Evolutionary conservation across 2,113 vertebrate species (phyloP).

Genomic region (Neotoma lepida): DNA sequence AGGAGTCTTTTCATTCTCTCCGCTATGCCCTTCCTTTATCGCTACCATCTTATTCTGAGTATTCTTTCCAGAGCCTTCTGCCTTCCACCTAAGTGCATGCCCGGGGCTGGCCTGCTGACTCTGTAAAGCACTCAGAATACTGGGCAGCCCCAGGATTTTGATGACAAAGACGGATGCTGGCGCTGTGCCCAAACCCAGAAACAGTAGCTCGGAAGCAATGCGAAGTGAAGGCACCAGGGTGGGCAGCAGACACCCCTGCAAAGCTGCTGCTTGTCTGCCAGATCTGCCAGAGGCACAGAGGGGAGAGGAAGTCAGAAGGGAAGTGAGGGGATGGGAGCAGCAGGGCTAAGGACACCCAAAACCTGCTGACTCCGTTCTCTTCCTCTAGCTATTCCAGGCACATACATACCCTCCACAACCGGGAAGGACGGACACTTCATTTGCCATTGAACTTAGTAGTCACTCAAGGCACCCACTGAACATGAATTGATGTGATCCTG

Average conservation of each 20-base stretch:
- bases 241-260: constrained; percentile 4
- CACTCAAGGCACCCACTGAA: not conserved
- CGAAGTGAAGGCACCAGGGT: not conserved
- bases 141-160: not conserved
- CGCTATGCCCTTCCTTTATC: constrained; percentile 28
- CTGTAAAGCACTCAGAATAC: not conserved
- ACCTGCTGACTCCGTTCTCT: not conserved
- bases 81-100: not conserved
- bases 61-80: not conserved
- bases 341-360: not conserved
- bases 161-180: constrained; percentile 35
- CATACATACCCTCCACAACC: not conserved
- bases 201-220: constrained; percentile 20
- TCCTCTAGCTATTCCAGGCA: not conserved
- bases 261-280: not conserved
- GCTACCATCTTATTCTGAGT: constrained; percentile 16
- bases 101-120: not conserved
- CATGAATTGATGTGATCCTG: constrained; percentile 14
- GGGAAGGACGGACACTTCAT: not conserved
- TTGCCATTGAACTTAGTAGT: not conserved
- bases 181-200: not conserved
- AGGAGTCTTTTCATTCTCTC: not conserved
- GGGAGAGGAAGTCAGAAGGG: constrained; percentile 18
- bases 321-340: not conserved
- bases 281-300: not conserved